These are phyloP conservation scores for Drosophila simulans DNA, from an alignment of 1,140 invertebrate species.

Conservation along the genomic window DNA sequence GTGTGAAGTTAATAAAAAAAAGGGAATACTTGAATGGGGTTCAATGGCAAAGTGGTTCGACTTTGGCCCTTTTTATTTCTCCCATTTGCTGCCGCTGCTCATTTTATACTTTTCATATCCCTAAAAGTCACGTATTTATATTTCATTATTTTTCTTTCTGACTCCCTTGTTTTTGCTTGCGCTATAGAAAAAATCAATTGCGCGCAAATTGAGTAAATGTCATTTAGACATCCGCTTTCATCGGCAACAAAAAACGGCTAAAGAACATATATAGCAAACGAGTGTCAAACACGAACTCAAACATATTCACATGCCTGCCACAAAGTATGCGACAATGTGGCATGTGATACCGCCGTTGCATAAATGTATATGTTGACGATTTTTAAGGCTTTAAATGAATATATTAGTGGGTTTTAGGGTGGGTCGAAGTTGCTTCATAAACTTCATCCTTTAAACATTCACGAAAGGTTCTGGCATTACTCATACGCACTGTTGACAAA, in stretches of 20 bases:
- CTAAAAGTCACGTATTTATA: slow-evolving; percentile 70
- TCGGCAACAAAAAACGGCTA: slow-evolving; percentile 14
- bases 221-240: slow-evolving; percentile 72
- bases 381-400: slow-evolving; percentile 64
- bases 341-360: slow-evolving; percentile 72
- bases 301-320: slow-evolving; percentile 27
- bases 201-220: slow-evolving; percentile 76
- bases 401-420: slow-evolving; percentile 15
- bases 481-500: neutral
- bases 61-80: slow-evolving; percentile 31
- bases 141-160: slow-evolving; percentile 38
- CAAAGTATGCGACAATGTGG: slow-evolving; percentile 75
- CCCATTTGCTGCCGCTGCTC: slow-evolving; percentile 26
- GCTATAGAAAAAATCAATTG: slow-evolving; percentile 63
- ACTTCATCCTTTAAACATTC: neutral
- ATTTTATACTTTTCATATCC: slow-evolving; percentile 52
- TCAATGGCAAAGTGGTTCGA: slow-evolving; percentile 36
- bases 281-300: slow-evolving; percentile 61
- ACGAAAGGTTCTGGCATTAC: neutral
- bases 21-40: slow-evolving; percentile 16
- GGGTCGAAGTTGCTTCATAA: neutral
- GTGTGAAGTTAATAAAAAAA: slow-evolving; percentile 35
- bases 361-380: slow-evolving; percentile 77
- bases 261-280: slow-evolving; percentile 66
- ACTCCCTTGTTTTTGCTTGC: slow-evolving; percentile 12